Evolutionary conservation across 1,140 invertebrate genomes (phyloP), one percentile per base, ranked within the genome.

Genomic region (Dreissena polymorpha): DNA sequence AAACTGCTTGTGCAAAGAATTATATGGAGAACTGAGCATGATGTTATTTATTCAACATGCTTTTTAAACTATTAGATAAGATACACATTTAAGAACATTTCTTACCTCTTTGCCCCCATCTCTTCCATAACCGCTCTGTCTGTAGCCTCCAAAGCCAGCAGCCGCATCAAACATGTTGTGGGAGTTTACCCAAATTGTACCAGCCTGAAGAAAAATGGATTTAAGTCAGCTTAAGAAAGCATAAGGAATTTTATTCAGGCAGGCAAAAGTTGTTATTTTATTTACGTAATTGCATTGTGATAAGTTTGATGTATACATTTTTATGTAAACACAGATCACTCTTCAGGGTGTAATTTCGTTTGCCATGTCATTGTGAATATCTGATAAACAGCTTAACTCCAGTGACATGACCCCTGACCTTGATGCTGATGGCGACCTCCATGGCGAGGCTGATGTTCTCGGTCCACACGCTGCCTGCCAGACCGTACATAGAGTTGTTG

Each of bases 111-210:
- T 91, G 13, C 93, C 92, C 12, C 92, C 92, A 88, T 90, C 90
- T 68, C 91, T 85, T 12, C 91, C 92, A 86, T 88, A 93, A 16
- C 94, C 94, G 90, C 94, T 94, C 81, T 93, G 91, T 88, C 93
- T 94, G 70, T 92, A 91, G 14, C 94, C 94, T 50, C 93, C 93
- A 90, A 94, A 93, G 12, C 93, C 91, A 39, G 93, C 88, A 27
- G 93, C 93, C 39, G 94, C 93, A 90, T 93, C 93, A 90, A 94
- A 92, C 65, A 94, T 67, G 73, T 94, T 94, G 89, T 94, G 93
- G 76, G 90, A 90, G 89, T 95, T 95, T 29, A 95, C 91, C 94
- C 95, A 95, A 50, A 95, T 92, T 74, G 93, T 93, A 13, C 93
- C 92, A n/a, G 93, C 93, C 87, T 79, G 49, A 60, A 79, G 60